Evolutionary conservation across 2,113 vertebrate species (phyloP).

Genomic region (Oreotrochilus melanogaster): DNA sequence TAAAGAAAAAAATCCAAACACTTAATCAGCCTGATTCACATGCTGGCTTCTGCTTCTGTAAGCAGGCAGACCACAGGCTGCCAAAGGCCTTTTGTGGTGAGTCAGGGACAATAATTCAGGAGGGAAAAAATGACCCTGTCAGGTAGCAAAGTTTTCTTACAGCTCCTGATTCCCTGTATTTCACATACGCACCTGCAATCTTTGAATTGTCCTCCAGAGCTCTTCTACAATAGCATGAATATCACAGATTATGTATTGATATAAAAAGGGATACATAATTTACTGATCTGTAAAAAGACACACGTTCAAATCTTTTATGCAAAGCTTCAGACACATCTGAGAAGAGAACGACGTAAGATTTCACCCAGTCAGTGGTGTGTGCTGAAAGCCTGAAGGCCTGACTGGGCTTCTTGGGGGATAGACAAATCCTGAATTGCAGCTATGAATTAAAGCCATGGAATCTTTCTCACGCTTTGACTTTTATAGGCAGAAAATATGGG

Average conservation of each 20-base stretch:
- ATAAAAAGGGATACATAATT: neutral
- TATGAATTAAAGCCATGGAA: neutral
- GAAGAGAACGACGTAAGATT: neutral
- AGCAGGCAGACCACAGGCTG: constrained; percentile 16
- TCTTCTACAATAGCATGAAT: neutral
- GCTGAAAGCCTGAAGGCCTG: neutral
- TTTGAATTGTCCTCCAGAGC: neutral
- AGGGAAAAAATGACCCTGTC: neutral
- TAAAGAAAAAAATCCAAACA: neutral
- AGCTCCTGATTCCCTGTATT: neutral
- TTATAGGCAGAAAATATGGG: neutral
- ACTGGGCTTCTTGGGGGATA: neutral
- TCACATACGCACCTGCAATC: neutral
- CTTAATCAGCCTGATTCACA: neutral
- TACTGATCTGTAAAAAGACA: neutral
- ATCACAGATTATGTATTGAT: neutral
- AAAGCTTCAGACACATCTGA: neutral
- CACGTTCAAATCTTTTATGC: neutral
- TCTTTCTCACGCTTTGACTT: neutral
- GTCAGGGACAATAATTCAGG: neutral
- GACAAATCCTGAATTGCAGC: neutral
- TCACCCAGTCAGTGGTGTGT: neutral
- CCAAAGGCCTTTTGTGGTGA: neutral
- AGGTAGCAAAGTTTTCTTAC: constrained; percentile 8
- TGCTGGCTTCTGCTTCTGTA: constrained; percentile 8